Conservation (phyloP, 2,113 vertebrate species). For the Ictalurus punctatus region DNA sequence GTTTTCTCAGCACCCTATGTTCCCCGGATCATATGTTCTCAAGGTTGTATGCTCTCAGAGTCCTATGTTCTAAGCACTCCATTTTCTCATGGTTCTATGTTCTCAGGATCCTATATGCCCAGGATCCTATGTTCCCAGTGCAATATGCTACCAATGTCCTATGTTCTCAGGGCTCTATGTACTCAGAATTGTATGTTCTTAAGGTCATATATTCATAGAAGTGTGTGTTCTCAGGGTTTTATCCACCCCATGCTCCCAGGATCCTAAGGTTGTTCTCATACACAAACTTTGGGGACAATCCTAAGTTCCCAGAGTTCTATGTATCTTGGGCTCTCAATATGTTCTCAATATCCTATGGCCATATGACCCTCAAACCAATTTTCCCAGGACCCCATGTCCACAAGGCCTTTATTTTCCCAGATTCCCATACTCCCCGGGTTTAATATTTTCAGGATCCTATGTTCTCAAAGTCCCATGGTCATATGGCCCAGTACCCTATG, state of each 20-base stretch:
- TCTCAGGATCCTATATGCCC: not conserved
- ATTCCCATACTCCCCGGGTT: not conserved
- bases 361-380: not conserved
- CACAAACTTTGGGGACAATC: not conserved
- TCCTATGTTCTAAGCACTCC: not conserved
- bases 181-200: not conserved
- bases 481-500: not conserved
- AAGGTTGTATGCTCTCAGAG: not conserved
- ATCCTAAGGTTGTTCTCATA: not conserved
- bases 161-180: not conserved
- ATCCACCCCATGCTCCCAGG: not conserved
- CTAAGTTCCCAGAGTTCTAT: not conserved
- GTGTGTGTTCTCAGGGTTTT: not conserved
- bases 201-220: not conserved
- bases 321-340: not conserved
- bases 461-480: not conserved
- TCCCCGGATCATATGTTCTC: not conserved
- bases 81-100: not conserved
- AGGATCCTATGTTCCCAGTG: not conserved
- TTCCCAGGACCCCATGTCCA: not conserved
- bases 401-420: not conserved
- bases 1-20: not conserved
- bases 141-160: not conserved
- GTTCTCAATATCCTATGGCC: not conserved
- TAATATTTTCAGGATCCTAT: not conserved